Conservation (phyloP, 2,888 invertebrate species). For the Galerucella pusilla region DNA sequence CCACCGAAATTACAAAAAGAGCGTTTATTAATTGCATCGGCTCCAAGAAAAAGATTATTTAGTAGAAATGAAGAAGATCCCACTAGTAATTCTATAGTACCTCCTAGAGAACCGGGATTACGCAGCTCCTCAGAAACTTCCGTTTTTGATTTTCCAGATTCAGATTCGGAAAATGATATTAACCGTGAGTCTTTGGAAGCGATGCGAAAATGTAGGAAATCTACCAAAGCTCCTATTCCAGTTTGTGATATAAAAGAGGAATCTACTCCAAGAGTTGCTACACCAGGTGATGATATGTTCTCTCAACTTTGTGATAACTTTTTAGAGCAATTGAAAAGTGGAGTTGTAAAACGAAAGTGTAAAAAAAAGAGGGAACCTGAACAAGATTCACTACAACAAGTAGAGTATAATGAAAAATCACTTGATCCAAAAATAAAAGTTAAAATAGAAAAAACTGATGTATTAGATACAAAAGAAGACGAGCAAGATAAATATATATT, state of each 20-base stretch:
- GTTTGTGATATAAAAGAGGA: conserved; percentile 49
- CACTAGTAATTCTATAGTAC: conserved; percentile 57
- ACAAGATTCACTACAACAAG: conserved; percentile 53
- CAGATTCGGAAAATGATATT: conserved; percentile 73
- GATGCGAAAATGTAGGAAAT: conserved; percentile 69
- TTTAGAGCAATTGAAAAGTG: conserved; percentile 77
- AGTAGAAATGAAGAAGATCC: conserved; percentile 70
- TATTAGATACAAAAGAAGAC: background rate
- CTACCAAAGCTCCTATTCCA: conserved; percentile 70
- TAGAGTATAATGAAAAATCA: conserved; percentile 56
- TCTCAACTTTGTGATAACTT: conserved; percentile 81
- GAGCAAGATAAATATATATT: background rate
- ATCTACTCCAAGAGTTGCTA: conserved; percentile 50
- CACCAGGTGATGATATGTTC: conserved; percentile 70
- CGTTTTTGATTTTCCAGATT: conserved; percentile 74
- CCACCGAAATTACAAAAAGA: conserved; percentile 67
- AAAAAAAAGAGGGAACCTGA: conserved; percentile 66
- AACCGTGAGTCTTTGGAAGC: conserved; percentile 75
- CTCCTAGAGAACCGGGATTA: conserved; percentile 66
- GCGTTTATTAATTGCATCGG: conserved; percentile 45
- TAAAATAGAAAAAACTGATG: conserved; percentile 36
- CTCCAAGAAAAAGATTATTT: conserved; percentile 68
- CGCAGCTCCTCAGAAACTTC: conserved; percentile 73
- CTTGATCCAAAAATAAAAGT: conserved; percentile 41
- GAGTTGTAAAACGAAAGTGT: conserved; percentile 68